Conservation (phyloP, 92 coral and sea anemone species). For the Blastomussa wellsi region DNA sequence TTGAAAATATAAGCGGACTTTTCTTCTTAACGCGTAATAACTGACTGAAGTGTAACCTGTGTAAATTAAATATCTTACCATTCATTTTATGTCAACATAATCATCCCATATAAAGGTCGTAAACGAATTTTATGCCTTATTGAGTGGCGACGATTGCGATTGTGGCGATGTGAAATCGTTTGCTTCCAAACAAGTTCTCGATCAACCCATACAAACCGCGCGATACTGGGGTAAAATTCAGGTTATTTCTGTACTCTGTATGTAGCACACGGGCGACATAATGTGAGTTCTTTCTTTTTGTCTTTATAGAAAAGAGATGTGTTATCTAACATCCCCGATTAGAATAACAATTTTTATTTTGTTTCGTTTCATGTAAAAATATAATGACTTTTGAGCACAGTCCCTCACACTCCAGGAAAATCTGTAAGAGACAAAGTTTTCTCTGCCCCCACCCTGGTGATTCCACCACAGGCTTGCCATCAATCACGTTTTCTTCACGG, state of each 20-base stretch:
- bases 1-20: not conserved
- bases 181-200: not conserved
- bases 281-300: not conserved
- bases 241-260: not conserved
- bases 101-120: constrained; percentile 29
- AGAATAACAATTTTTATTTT: not conserved
- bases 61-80: constrained; percentile 54
- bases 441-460: constrained; percentile 22
- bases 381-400: not conserved
- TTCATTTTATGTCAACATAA: constrained; percentile 86
- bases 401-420: not conserved
- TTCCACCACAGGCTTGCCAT: not conserved
- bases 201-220: constrained; percentile 1
- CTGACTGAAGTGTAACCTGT: not conserved
- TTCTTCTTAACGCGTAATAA: not conserved
- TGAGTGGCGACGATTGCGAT: not conserved
- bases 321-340: not conserved
- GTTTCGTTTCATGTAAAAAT: not conserved
- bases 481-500: constrained; percentile 40
- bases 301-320: not conserved
- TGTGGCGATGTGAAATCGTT: no score
- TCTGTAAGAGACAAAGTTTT: not conserved
- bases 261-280: not conserved
- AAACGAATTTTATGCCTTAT: not conserved
- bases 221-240: constrained; percentile 16